phyloP scores from a whole-genome alignment of 2,888 invertebrate species.

The Andricus quercusramuli region DNA sequence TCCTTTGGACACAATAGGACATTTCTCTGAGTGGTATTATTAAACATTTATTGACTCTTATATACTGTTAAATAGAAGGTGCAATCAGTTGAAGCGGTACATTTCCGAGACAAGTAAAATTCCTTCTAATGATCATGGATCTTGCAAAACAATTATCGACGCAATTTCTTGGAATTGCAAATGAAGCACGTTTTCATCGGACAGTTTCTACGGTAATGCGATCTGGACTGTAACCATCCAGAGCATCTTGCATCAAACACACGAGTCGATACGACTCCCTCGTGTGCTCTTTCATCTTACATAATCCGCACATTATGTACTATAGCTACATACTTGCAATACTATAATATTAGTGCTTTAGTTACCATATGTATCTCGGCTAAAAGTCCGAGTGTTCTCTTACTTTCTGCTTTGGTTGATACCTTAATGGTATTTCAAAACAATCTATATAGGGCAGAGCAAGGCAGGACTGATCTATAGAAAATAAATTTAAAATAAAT shows the following conservation, averaged over 20 bases:
- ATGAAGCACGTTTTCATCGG: constrained; percentile 1
- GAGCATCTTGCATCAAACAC: constrained; percentile 31
- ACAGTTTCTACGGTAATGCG: constrained; percentile 12
- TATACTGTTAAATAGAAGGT: background rate
- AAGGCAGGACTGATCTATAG: no score
- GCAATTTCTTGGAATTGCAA: constrained; percentile 4
- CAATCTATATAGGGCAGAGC: background rate
- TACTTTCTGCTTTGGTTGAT: background rate
- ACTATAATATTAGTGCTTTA: constrained; percentile 59
- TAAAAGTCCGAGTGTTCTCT: constrained; percentile 40
- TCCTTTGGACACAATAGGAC: no score
- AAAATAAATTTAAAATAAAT: no score
- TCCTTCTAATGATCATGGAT: background rate
- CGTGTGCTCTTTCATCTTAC: constrained; percentile 51
- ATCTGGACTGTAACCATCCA: constrained; percentile 40
- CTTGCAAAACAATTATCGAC: constrained; percentile 6
- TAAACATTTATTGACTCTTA: background rate
- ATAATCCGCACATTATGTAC: constrained; percentile 47
- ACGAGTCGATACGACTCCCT: constrained; percentile 49
- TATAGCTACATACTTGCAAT: constrained; percentile 49
- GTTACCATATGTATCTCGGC: constrained; percentile 53
- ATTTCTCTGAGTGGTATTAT: background rate
- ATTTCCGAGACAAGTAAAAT: background rate
- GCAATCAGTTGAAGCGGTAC: background rate
- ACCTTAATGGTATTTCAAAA: background rate